phyloP scores from a whole-genome alignment of 2,888 invertebrate genomes.

The Deilephila porcellus region DNA sequence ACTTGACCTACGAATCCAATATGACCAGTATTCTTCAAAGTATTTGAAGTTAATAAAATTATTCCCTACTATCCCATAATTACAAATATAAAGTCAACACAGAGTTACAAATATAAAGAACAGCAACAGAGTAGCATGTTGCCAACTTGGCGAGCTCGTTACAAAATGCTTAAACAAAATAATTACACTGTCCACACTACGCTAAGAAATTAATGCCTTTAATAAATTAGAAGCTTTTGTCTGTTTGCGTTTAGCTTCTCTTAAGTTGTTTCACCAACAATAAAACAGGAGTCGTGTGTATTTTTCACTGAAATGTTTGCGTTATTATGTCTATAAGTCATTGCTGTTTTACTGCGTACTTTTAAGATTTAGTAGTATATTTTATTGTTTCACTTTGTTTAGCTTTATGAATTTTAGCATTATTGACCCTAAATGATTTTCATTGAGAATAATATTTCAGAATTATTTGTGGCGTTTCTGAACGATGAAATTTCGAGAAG shows the following conservation, averaged over 20 bases:
- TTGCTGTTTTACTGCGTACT: background rate
- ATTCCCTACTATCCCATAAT: background rate
- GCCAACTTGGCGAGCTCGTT: conserved; percentile 29
- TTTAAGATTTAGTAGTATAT: background rate
- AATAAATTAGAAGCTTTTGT: conserved; percentile 59
- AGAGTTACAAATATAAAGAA: background rate
- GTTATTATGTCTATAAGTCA: conserved; percentile 20
- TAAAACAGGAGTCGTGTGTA: conserved; percentile 29
- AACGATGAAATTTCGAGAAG: too few species aligned
- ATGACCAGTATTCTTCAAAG: background rate
- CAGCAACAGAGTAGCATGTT: conserved; percentile 8
- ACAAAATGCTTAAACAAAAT: conserved; percentile 44
- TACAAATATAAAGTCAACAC: background rate
- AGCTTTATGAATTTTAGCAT: background rate
- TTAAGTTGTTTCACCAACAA: conserved; percentile 47
- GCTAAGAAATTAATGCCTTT: conserved; percentile 56
- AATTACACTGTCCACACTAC: conserved; percentile 53
- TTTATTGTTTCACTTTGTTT: background rate
- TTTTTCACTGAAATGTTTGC: conserved; percentile 24
- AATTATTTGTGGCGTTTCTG: too few species aligned
- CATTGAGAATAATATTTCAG: too few species aligned
- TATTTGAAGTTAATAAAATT: conserved; percentile 3
- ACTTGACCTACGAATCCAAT: too few species aligned
- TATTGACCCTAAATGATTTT: too few species aligned
- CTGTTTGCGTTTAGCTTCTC: conserved; percentile 52